These are phyloP conservation scores for Acanthosepion pharaonis DNA, from an alignment of 2,888 invertebrate genomes.

Conservation along the genomic window DNA sequence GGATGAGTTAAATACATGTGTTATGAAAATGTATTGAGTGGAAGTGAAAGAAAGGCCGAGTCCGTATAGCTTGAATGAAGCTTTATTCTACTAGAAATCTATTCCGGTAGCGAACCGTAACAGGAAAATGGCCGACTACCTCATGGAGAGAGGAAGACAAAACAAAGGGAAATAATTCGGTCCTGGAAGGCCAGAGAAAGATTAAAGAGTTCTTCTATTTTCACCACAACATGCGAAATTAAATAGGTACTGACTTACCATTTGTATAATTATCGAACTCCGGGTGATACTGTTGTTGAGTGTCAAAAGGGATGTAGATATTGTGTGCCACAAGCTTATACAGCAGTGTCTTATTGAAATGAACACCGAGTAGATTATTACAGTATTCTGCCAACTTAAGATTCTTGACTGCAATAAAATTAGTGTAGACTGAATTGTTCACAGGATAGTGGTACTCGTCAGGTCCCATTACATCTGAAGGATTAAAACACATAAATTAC, in stretches of 20 bases:
- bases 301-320: slow-evolving; percentile 71
- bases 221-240: too few species aligned
- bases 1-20: too few species aligned
- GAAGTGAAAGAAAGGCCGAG: too few species aligned
- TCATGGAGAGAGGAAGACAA: too few species aligned
- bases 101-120: too few species aligned
- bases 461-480: slow-evolving; percentile 71
- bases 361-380: slow-evolving; percentile 48
- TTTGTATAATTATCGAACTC: slow-evolving; percentile 73
- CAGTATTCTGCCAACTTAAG: slow-evolving; percentile 57
- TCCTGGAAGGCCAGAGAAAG: too few species aligned
- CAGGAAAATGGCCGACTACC: too few species aligned
- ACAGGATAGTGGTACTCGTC: slow-evolving; percentile 69
- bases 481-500: not conserved
- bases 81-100: too few species aligned
- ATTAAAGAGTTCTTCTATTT: too few species aligned
- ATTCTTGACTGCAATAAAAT: slow-evolving; percentile 64
- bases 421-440: slow-evolving; percentile 73
- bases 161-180: too few species aligned
- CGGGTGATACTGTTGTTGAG: slow-evolving; percentile 71
- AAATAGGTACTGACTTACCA: slow-evolving; percentile 49
- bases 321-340: slow-evolving; percentile 55
- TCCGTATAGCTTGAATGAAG: too few species aligned
- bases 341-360: slow-evolving; percentile 52
- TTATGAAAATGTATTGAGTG: too few species aligned